These are phyloP conservation scores for Nemotelus pantherinus DNA, from an alignment of 2,888 invertebrate genomes.

Conservation along the genomic window DNA sequence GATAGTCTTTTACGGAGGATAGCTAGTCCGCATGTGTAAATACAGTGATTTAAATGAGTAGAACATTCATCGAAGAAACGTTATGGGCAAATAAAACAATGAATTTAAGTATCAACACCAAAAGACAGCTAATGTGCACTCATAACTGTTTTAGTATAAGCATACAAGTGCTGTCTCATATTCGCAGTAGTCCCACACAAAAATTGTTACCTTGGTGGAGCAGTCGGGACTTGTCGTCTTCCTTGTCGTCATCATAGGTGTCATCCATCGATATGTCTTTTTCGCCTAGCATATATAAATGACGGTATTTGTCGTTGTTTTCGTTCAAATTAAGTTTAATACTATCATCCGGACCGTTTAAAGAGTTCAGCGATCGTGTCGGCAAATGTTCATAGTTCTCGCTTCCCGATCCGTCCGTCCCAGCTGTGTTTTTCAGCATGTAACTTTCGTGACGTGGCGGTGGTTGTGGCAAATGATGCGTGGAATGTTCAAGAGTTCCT, in stretches of 20 bases:
- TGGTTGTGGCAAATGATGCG: slow-evolving; percentile 70
- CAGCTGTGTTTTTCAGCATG: slow-evolving; percentile 72
- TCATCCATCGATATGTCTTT: slow-evolving; percentile 65
- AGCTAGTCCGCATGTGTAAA: too few relatives aligned
- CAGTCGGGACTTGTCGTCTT: slow-evolving; percentile 64
- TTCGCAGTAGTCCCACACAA: background rate
- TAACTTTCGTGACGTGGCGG: slow-evolving; percentile 84
- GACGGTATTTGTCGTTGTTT: slow-evolving; percentile 74
- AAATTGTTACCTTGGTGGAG: slow-evolving; percentile 68
- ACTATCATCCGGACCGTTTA: slow-evolving; percentile 69
- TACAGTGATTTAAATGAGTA: background rate
- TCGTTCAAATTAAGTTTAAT: slow-evolving; percentile 70
- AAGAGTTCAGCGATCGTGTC: slow-evolving; percentile 65
- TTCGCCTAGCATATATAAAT: slow-evolving; percentile 71
- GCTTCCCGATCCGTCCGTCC: slow-evolving; percentile 69
- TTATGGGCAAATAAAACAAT: slow-evolving; percentile 41
- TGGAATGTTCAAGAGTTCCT: slow-evolving; percentile 77
- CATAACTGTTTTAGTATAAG: slow-evolving; percentile 48
- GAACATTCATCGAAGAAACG: background rate
- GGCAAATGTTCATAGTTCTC: slow-evolving; percentile 75
- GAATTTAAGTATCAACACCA: slow-evolving; percentile 26
- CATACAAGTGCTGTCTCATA: slow-evolving; percentile 12
- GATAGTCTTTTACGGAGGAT: too few relatives aligned
- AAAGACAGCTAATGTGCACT: slow-evolving; percentile 3
- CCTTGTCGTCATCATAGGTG: slow-evolving; percentile 64